Base-by-base conservation (phyloP, 2,888 invertebrate species). In the Drosophila engyochracea region DNA sequence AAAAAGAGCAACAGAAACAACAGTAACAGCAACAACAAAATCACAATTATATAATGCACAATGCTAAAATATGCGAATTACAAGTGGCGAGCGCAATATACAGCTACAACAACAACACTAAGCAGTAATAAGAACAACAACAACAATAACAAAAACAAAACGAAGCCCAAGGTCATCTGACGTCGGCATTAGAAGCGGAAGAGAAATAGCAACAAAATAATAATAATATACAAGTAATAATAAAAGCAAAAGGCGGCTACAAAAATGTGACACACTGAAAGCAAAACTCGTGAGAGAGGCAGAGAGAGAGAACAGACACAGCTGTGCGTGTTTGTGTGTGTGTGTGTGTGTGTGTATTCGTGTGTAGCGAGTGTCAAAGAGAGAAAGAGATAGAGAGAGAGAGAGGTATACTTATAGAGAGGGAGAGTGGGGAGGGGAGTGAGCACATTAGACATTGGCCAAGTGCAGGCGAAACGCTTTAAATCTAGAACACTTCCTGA, bases 101-200 rank as follows among this genome's bases (percentile, higher is more conserved):
- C 47, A 67, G 19, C 41, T 52, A 39, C 49, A 73, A 39, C 62
- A 71, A 54, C 33, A 60, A 35, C 28, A 60, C 49, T 39, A 39
- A 54, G 30, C 28, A 63, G 66, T 54, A 71, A 54, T 62, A 71
- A 67, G 39, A 72, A 62, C 14, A 53, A 53, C n/a, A 54, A 16
- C 37, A 52, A 41, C 22, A 58, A 41, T 31, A 68, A 62, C 57
- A 64, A 69, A 19, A 64, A 73, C 41, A 77, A 78, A 73, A 73
- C 74, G 65, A 76, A 74, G 69, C 81, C 83, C 87, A 87, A 87
- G 87, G 87, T 89, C 90, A 89, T 61, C 68, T 58, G 63, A 75
- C 62, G 84, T 83, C 69, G 69, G 76, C 80, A 76, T 85, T 85
- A 88, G 83, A 89, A 89, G 88, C 87, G 87, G 90, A 87, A 87